Evolutionary conservation across 2,113 vertebrate species (phyloP).

Genomic region (Oreamnos americanus): DNA sequence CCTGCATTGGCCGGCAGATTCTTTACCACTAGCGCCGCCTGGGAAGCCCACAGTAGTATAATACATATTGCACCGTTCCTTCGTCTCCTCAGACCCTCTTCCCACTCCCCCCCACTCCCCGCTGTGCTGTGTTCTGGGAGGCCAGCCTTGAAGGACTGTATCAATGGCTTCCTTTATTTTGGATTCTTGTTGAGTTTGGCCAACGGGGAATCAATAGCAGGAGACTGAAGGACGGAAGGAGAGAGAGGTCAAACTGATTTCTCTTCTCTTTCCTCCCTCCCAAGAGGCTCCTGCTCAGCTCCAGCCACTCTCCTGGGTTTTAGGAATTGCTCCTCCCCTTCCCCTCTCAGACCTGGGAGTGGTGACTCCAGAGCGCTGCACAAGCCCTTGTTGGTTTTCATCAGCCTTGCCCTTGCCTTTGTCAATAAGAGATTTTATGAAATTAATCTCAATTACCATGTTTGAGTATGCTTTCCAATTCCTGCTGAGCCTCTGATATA

Average conservation of each 20-base stretch:
- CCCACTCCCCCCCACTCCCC: not conserved
- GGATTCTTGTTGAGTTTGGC: not conserved
- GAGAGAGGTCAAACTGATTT: not conserved
- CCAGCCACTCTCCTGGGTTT: not conserved
- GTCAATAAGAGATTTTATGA: not conserved
- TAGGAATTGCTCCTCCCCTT: not conserved
- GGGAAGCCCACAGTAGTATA: not conserved
- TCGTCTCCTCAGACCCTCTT: not conserved
- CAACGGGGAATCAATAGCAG: not conserved
- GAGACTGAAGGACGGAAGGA: not conserved
- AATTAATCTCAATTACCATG: not conserved
- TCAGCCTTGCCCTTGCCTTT: not conserved
- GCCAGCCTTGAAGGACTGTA: too few relatives aligned
- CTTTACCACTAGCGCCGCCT: not conserved
- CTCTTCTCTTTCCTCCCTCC: not conserved
- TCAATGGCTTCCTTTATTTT: not conserved
- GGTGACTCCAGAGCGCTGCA: not conserved
- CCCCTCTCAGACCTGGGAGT: not conserved
- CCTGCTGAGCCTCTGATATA: not conserved
- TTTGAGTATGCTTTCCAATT: not conserved
- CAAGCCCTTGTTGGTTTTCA: not conserved
- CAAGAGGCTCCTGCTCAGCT: not conserved
- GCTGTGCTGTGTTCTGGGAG: not conserved
- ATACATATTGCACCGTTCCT: not conserved
- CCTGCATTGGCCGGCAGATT: not conserved